phyloP scores from a whole-genome alignment of 2,797 vertebrate genomes.

The Acanthurus leucopareius region DNA sequence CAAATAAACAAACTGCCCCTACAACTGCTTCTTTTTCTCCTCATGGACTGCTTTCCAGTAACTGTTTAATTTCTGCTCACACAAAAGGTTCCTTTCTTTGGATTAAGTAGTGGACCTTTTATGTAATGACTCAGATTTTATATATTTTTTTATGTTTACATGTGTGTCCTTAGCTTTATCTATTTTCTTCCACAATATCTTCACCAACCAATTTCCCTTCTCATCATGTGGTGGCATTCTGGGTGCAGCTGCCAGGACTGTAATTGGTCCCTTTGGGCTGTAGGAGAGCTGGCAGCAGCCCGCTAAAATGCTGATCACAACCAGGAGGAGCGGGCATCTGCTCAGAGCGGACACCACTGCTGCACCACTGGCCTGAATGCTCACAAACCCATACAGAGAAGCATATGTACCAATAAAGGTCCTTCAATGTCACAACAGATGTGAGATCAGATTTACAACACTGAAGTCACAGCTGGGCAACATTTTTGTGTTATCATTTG shows the following conservation, averaged over 20 bases:
- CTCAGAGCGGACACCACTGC: slow-evolving; percentile 61
- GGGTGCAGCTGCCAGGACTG: slow-evolving; percentile 80
- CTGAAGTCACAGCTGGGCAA: not conserved
- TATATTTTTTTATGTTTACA: slow-evolving; percentile 15
- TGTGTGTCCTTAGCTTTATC: slow-evolving; percentile 37
- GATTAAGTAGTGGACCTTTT: not conserved
- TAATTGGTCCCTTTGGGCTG: slow-evolving; percentile 86
- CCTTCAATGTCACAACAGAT: slow-evolving; percentile 71
- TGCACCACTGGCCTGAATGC: slow-evolving; percentile 65
- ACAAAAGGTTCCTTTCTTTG: not conserved
- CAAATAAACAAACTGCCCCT: slow-evolving; percentile 38
- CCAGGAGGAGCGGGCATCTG: slow-evolving; percentile 80
- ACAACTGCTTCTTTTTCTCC: not conserved
- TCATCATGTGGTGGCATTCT: slow-evolving; percentile 65
- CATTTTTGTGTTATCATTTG: not conserved
- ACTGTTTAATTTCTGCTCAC: slow-evolving; percentile 1
- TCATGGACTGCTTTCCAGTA: not conserved
- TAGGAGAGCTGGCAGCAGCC: slow-evolving; percentile 62
- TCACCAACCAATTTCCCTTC: slow-evolving; percentile 43
- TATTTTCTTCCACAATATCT: slow-evolving; percentile 66
- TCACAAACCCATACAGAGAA: slow-evolving; percentile 30
- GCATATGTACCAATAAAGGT: slow-evolving; percentile 58
- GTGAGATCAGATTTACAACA: not conserved
- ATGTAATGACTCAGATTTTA: not conserved
- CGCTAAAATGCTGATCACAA: slow-evolving; percentile 69